Evolutionary conservation across 1,140 invertebrate genomes (phyloP), one percentile per base, ranked within the genome.

Genomic region (Prorops nasuta): DNA sequence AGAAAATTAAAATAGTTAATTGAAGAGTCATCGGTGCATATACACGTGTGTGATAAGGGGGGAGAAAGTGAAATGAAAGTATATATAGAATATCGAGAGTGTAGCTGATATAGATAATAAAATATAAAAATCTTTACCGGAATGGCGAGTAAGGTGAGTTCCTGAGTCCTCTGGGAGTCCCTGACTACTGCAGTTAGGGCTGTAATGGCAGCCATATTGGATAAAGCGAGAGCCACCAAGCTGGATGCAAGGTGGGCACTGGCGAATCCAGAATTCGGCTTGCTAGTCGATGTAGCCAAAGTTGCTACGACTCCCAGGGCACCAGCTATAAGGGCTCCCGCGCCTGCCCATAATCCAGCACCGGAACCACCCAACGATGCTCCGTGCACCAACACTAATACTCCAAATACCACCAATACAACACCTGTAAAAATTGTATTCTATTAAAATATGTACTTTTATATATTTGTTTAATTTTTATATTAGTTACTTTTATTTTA

Each of bases 321-420:
- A 14, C 74, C 79, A 0, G 76, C 70, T 0, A 72, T 66, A 6
- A 77, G 54, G 2, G 79, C 76, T n/a, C 74, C 74, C 3, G 74
- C 68, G 6, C 79, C 79, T 17, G 78, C 76, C 79, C 79, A 81
- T 2, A 81, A 52, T 22, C 79, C 79, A 10, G 74, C 78, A 8
- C 78, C 79, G 2, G 76, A 74, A 20, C 67, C 61, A 15, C 75
- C 72, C 34, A 81, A 54, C 0, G 77, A 71, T 1, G 76, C 70
- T 1, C 70, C 78, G 44, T 81, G 79, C 0, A 79, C 69, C 46
- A 80, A 50, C 1, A 75, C 71, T 19, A 80, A 45, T 0, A 79
- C 69, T 3, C 79, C 79, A 18, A 80, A 79, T 1, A 79, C 78
- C 2, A 78, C 67, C 39, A 81, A 66, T 3, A 79, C 63, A 10